Evolutionary conservation across 2,113 vertebrate species (phyloP), one percentile per base, ranked within the genome.

Genomic region (Scopus umbretta): DNA sequence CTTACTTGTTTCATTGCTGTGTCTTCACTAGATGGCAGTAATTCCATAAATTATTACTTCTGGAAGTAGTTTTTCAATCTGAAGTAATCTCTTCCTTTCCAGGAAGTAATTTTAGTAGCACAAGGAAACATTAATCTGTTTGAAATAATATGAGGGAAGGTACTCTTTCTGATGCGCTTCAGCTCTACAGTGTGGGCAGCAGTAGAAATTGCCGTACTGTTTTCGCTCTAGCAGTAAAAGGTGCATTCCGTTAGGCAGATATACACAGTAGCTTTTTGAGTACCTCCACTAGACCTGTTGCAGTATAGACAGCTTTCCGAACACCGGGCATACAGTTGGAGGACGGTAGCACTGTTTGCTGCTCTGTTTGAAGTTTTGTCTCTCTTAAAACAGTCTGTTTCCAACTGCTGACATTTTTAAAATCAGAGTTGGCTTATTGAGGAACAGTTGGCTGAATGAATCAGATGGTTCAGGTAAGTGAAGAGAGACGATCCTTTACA

Each of bases 1-100:
- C 67, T 16, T 78, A 45, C n/a, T 55, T 95, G 91, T 92, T 91
- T 86, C 38, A 14, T 84, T 94, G 34, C 47, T 55, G 3, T 81
- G 25, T 84, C 45, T 92, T 97, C 96, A 87, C 96, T 97, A 96
- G 96, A 27, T 95, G 96, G 95, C 96, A 91, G 86, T 96, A 94
- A 89, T 76, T 91, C 80, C 91, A 89, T 84, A 26, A 94, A 71
- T 29, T 74, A 14, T 88, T 88, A 62, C 53, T 56, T 86, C 36
- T 0, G 15, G 56, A 74, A 86, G 18, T 66, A 70, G 49, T 30
- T 88, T 78, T 68, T 62, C 65, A 80, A 72, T 67, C 42, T 17
- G 8, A 86, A 74, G 11, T 59, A 71, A 61, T 62, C 29, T 76
- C 21, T 65, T 50, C 40, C 16, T 66, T 93, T 89, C 47, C 25